These are phyloP conservation scores for Phylloscopus trochiloides DNA, from an alignment of 2,113 vertebrate genomes.

Conservation along the genomic window DNA sequence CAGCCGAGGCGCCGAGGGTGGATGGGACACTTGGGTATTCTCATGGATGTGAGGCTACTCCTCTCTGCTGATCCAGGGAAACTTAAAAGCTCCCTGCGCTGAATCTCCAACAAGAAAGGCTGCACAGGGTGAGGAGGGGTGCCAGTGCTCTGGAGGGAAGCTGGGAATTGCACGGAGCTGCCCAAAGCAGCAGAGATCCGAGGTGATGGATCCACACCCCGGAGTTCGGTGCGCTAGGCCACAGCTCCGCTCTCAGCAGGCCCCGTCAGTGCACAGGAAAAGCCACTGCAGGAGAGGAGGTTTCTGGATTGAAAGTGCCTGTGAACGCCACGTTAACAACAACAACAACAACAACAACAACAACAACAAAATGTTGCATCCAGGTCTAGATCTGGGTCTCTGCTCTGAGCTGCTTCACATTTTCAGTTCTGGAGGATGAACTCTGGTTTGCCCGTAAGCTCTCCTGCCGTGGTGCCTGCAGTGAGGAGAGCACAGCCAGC, in stretches of 20 bases:
- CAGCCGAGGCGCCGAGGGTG: background rate
- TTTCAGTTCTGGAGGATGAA: background rate
- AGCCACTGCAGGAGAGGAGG: background rate
- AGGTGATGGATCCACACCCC: background rate
- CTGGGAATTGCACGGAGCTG: background rate
- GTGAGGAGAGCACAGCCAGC: background rate
- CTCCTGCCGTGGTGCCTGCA: background rate
- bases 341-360: background rate
- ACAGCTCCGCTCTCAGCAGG: background rate
- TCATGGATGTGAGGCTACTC: background rate
- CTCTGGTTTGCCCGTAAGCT: background rate
- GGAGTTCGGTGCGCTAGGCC: rapidly evolving
- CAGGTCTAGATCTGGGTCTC: background rate
- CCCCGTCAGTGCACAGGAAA: background rate
- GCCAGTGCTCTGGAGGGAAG: background rate
- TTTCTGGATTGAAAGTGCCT: background rate
- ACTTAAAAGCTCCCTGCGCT: background rate
- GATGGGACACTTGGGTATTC: background rate
- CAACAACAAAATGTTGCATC: background rate
- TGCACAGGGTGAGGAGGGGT: background rate
- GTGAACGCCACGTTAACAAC: background rate
- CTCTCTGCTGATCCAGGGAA: background rate
- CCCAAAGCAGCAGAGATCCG: background rate
- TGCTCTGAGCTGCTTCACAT: background rate
- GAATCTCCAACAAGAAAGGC: background rate